Percentiles rank a stretch among this genome's conserved stretches.
Conservation (phyloP, 2,888 invertebrate genomes). For the Rhamnusium bicolor region DNA sequence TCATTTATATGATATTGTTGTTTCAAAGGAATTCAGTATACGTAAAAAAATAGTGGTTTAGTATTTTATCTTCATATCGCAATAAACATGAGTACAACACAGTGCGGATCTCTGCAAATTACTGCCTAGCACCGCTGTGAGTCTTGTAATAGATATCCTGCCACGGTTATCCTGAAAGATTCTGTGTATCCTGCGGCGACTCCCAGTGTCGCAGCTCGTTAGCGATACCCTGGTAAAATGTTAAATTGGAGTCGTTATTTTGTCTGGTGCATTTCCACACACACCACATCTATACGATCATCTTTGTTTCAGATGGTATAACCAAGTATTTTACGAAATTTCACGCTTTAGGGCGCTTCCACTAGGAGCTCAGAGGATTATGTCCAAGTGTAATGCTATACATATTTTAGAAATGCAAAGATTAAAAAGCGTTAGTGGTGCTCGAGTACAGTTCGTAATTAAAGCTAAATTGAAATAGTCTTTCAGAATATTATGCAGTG, state of each 20-base stretch:
- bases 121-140: background rate
- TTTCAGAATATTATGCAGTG: conserved; percentile 24
- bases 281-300: conserved; percentile 14
- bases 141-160: conserved; percentile 23
- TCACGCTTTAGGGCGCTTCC: conserved; percentile 34
- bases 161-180: conserved; percentile 52
- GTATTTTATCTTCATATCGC: background rate
- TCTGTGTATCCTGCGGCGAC: conserved; percentile 53
- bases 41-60: background rate
- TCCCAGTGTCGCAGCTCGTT: conserved; percentile 60
- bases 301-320: conserved; percentile 36
- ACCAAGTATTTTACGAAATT: conserved; percentile 28
- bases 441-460: conserved; percentile 35
- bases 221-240: conserved; percentile 52
- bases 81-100: conserved; percentile 6
- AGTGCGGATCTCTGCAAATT: conserved; percentile 21
- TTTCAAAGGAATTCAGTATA: too few species aligned
- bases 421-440: conserved; percentile 42
- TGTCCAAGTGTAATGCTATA: conserved; percentile 37
- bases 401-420: conserved; percentile 41
- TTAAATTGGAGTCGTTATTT: conserved; percentile 61
- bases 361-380: conserved; percentile 32
- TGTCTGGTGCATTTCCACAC: conserved; percentile 42
- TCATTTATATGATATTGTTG: too few species aligned
- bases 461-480: conserved; percentile 31